Evolutionary conservation across 2,113 vertebrate genomes (phyloP).

Genomic region (Syngnathus typhle): DNA sequence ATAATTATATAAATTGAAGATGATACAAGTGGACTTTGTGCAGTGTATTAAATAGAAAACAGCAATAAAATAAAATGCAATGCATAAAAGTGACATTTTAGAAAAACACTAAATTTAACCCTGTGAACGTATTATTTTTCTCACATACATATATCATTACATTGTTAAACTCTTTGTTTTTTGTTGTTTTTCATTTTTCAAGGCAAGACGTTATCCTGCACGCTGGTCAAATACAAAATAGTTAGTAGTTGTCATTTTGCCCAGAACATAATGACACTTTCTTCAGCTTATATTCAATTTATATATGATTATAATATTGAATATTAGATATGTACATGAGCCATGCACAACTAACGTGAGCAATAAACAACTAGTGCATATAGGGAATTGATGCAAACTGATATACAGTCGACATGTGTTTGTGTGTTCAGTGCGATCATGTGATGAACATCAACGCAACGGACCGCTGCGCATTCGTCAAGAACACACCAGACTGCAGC

Average conservation of each 20-base stretch:
- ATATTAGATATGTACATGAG: not conserved
- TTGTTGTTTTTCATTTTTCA: not conserved
- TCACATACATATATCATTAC: no score
- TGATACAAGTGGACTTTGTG: no score
- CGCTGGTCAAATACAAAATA: not conserved
- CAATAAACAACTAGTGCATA: not conserved
- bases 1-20: no score
- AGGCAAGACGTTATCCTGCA: no score
- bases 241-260: not conserved
- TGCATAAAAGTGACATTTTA: no score
- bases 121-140: no score
- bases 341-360: not conserved
- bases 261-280: not conserved
- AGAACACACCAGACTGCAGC: constrained; percentile 78
- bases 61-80: no score
- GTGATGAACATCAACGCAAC: constrained; percentile 73
- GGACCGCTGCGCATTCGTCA: constrained; percentile 80
- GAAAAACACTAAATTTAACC: no score
- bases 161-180: no score
- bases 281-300: not conserved
- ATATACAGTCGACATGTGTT: constrained; percentile 2
- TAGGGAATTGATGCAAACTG: not conserved
- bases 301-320: not conserved
- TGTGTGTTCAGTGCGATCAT: constrained; percentile 72
- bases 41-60: no score